Conservation (phyloP, 2,113 vertebrate genomes). For the Bubalus kerabau region DNA sequence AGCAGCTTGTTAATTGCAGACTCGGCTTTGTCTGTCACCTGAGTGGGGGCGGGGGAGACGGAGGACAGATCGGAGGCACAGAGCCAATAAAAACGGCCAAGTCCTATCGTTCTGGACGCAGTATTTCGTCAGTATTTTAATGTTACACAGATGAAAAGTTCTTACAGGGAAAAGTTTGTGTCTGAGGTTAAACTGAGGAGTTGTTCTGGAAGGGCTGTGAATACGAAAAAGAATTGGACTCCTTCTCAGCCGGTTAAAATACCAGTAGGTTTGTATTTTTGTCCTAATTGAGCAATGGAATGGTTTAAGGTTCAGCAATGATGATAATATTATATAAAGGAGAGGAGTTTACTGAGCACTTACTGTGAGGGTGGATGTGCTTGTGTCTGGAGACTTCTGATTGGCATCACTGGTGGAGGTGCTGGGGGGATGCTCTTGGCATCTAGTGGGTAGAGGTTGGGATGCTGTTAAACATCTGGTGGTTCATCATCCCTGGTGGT, state of each 20-base stretch:
- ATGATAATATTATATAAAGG: not conserved
- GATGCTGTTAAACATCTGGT: not conserved
- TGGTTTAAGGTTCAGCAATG: not conserved
- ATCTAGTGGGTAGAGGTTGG: no score
- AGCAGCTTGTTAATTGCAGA: not conserved
- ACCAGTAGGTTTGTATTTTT: not conserved
- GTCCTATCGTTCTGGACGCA: not conserved
- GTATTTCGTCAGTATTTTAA: not conserved
- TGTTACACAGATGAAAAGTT: not conserved
- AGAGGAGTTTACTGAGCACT: not conserved
- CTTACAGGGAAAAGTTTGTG: not conserved
- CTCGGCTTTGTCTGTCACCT: not conserved
- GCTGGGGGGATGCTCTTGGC: fast-evolving
- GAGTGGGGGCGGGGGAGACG: fast-evolving
- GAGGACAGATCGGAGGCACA: not conserved
- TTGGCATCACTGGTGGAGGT: not conserved
- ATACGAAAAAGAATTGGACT: not conserved
- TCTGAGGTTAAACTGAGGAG: not conserved
- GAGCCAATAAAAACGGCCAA: not conserved
- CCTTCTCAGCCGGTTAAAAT: not conserved
- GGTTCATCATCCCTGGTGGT: not conserved
- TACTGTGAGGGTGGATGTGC: not conserved
- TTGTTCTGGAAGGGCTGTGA: not conserved
- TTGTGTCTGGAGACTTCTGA: not conserved
- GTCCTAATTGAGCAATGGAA: not conserved